These are phyloP conservation scores for Martes martes DNA, from an alignment of 2,113 vertebrate genomes.

Conservation along the genomic window DNA sequence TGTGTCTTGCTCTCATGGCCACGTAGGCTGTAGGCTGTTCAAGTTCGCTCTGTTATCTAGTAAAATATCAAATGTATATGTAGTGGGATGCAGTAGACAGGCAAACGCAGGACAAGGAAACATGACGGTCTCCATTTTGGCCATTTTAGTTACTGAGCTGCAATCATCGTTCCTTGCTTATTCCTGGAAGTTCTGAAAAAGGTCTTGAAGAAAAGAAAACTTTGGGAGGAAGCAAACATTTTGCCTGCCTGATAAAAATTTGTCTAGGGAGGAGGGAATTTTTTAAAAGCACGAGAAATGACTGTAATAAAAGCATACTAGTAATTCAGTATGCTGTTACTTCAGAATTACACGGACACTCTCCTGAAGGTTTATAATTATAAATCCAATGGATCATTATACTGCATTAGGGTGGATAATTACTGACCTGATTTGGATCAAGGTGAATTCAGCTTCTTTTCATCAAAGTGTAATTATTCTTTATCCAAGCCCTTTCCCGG, in stretches of 20 bases:
- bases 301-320: background rate
- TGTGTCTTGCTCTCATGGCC: background rate
- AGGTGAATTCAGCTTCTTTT: constrained; percentile 63
- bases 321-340: background rate
- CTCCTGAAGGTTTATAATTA: constrained; percentile 49
- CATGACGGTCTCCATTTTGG: background rate
- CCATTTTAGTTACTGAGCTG: background rate
- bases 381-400: constrained; percentile 56
- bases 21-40: background rate
- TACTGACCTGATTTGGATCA: constrained; percentile 58
- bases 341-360: constrained; percentile 39
- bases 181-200: background rate
- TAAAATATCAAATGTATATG: background rate
- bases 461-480: constrained; percentile 63
- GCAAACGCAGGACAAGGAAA: background rate
- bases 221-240: background rate
- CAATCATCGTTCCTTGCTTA: background rate
- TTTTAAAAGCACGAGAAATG: background rate
- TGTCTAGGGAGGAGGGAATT: background rate
- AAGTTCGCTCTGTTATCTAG: background rate
- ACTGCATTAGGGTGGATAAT: constrained; percentile 56
- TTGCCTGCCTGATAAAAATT: background rate
- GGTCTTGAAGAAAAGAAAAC: background rate
- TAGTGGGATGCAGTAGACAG: background rate
- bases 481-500: constrained; percentile 41